phyloP scores from a whole-genome alignment of 2,797 vertebrate species.

The Scleropages formosus region DNA sequence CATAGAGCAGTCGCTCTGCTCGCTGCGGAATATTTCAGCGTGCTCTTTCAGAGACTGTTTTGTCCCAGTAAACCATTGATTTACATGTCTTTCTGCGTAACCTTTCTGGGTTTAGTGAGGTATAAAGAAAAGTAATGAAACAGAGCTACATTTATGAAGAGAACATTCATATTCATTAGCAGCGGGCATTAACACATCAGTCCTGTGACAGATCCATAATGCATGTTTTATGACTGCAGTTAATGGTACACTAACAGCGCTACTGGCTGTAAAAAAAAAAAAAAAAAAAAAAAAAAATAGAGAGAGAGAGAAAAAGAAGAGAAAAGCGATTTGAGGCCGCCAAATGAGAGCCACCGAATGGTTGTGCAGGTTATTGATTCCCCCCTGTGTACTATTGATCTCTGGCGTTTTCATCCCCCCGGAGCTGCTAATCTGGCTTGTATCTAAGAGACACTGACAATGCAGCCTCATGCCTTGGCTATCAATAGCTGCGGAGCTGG shows the following conservation, averaged over 20 bases:
- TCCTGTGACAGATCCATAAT: conserved; percentile 50
- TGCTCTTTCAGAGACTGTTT: conserved; percentile 44
- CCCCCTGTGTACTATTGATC: conserved; percentile 63
- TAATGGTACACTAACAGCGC: conserved; percentile 49
- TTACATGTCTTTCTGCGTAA: conserved; percentile 76
- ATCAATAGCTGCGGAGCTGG: conserved; percentile 37
- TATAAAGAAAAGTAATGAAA: conserved; percentile 75
- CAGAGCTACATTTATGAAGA: conserved; percentile 53
- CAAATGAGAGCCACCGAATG: conserved; percentile 18
- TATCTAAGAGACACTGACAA: conserved; percentile 50
- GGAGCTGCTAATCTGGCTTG: conserved; percentile 55
- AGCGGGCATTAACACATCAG: conserved; percentile 60
- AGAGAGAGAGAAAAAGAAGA: background rate
- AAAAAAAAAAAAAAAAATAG: background rate
- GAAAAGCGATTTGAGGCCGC: background rate
- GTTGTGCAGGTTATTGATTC: conserved; percentile 55
- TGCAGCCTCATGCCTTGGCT: conserved; percentile 28
- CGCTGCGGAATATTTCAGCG: conserved; percentile 40
- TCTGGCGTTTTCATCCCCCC: conserved; percentile 54
- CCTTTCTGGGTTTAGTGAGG: conserved; percentile 66
- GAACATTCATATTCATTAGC: conserved; percentile 78
- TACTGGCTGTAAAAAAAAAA: conserved; percentile 31
- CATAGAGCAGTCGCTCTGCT: conserved; percentile 32
- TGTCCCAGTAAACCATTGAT: conserved; percentile 67
- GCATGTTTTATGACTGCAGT: conserved; percentile 50